Evolutionary conservation across 2,797 vertebrate species (phyloP).

Genomic region (Mormyrops attenuatus): DNA sequence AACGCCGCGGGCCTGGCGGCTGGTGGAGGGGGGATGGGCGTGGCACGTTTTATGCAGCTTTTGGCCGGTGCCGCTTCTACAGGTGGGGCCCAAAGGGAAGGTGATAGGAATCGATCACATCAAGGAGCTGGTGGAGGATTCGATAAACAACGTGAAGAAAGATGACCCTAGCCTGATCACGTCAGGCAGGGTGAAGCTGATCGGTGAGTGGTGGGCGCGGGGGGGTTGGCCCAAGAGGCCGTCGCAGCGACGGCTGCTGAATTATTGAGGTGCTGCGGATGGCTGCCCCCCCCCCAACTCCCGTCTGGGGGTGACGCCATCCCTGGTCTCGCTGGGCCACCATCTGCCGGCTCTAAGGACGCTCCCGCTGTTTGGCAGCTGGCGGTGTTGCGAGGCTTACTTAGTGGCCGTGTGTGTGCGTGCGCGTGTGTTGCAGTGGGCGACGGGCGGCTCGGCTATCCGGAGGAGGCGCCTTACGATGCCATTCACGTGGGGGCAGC

Average conservation of each 20-base stretch:
- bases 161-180: constrained; percentile 87
- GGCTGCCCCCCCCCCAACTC: not conserved
- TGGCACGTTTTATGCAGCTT: not conserved
- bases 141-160: constrained; percentile 91
- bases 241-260: constrained; percentile 16
- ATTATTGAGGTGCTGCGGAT: constrained; percentile 37
- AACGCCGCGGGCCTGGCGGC: not conserved
- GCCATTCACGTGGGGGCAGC: constrained; percentile 97
- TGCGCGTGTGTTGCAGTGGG: constrained; percentile 74
- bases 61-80: not conserved
- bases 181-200: constrained; percentile 82
- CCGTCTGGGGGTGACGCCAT: not conserved
- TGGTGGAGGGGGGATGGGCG: not conserved
- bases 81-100: constrained; percentile 91
- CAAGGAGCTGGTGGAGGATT: constrained; percentile 95
- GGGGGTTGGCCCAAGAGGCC: not conserved
- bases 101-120: constrained; percentile 99
- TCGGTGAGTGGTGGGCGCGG: constrained; percentile 65
- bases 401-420: constrained; percentile 10
- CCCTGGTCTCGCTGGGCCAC: not conserved
- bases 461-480: constrained; percentile 89
- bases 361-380: not conserved
- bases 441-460: constrained; percentile 82
- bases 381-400: not conserved
- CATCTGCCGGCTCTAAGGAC: not conserved